These are phyloP conservation scores for Tupaia chinensis DNA, from an alignment of 2,113 vertebrate genomes.

Conservation along the genomic window DNA sequence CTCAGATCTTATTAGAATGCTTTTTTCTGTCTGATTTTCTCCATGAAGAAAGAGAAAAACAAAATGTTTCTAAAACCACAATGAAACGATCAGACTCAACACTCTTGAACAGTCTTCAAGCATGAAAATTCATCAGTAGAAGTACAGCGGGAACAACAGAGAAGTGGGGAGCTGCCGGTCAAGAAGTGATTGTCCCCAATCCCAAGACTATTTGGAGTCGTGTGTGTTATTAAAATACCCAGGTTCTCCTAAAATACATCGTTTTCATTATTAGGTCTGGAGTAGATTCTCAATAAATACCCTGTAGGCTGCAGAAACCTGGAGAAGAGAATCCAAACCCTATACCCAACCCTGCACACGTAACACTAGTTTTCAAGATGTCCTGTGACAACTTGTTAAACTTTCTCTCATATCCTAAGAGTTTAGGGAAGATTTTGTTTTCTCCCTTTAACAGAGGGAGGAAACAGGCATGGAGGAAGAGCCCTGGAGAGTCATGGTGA, in stretches of 20 bases:
- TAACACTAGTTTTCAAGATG: background rate
- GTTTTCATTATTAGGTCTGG: background rate
- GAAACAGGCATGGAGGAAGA: background rate
- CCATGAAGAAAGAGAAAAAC: constrained; percentile 36
- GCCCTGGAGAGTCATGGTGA: background rate
- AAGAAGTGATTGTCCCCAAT: background rate
- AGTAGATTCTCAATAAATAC: background rate
- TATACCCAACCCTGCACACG: background rate
- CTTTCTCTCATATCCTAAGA: background rate
- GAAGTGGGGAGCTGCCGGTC: background rate
- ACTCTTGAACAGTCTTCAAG: background rate
- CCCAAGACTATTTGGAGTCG: constrained; percentile 17
- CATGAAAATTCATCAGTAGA: background rate
- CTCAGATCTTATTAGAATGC: constrained; percentile 15
- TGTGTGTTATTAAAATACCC: background rate
- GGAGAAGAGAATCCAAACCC: background rate
- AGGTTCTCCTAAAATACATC: constrained; percentile 26
- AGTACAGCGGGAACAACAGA: background rate
- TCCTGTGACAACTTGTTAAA: background rate
- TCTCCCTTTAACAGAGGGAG: background rate
- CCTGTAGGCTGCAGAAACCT: background rate
- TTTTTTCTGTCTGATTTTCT: background rate
- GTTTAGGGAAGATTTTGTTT: background rate
- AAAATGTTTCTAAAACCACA: background rate
- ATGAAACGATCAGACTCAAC: background rate